Conservation (phyloP, 2,113 vertebrate genomes). For the Nerophis lumbriciformis region DNA sequence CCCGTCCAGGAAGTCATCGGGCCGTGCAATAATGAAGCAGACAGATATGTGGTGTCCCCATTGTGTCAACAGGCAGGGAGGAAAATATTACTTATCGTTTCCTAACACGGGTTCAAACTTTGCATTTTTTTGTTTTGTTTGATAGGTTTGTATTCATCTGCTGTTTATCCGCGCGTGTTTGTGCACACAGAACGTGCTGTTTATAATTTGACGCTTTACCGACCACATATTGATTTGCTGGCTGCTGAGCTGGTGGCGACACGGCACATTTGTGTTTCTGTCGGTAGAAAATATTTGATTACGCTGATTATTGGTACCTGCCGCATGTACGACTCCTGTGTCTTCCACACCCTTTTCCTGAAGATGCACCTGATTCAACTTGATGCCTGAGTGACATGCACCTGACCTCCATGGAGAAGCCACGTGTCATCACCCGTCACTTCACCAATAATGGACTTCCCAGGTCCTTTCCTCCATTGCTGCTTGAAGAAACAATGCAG, state of each 20-base stretch:
- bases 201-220: conserved; percentile 50
- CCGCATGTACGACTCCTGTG: neutral
- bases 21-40: conserved; percentile 49
- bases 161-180: conserved; percentile 17
- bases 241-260: conserved; percentile 23
- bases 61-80: conserved; percentile 31
- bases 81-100: conserved; percentile 34
- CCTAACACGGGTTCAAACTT: conserved; percentile 19
- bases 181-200: conserved; percentile 21
- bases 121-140: conserved; percentile 15
- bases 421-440: conserved; percentile 51
- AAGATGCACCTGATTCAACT: conserved; percentile 45
- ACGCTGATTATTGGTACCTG: conserved; percentile 3
- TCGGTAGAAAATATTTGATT: conserved; percentile 38
- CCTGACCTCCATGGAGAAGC: conserved; percentile 36
- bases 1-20: conserved; percentile 58
- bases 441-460: conserved; percentile 56
- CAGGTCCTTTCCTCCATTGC: conserved; percentile 36
- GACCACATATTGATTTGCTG: conserved; percentile 53
- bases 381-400: conserved; percentile 25
- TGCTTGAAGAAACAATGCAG: conserved; percentile 27
- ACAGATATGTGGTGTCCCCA: conserved; percentile 20
- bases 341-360: no score
- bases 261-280: conserved; percentile 33
- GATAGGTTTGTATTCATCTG: conserved; percentile 20